Percentiles rank a stretch among this genome's conserved stretches.
Evolutionary conservation across 2,113 vertebrate genomes (phyloP).

Genomic region (Larimichthys polyactis): DNA sequence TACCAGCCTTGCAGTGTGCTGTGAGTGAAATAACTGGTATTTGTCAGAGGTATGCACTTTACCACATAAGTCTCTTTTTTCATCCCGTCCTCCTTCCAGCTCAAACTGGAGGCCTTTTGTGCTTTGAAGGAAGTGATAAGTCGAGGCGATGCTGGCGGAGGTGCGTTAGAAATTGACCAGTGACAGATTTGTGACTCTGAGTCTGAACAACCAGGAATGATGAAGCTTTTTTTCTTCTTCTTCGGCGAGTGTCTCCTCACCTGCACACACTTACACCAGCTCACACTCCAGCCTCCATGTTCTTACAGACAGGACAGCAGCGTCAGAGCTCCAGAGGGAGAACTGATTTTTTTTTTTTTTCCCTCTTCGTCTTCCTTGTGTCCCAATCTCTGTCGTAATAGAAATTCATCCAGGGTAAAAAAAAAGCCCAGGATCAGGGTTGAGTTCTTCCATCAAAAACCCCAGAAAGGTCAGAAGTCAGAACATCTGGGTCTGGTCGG

Average conservation of each 20-base stretch:
- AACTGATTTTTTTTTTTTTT: neutral
- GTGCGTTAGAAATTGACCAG: slow-evolving; percentile 63
- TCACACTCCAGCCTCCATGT: slow-evolving; percentile 46
- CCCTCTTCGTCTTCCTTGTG: neutral
- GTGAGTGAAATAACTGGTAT: neutral
- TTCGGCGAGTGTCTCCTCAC: slow-evolving; percentile 28
- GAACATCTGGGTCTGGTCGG: slow-evolving; percentile 56
- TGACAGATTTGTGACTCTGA: slow-evolving; percentile 74
- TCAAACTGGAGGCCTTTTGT: slow-evolving; percentile 52
- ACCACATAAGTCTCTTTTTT: slow-evolving; percentile 29
- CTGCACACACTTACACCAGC: slow-evolving; percentile 30
- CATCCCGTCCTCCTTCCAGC: slow-evolving; percentile 15
- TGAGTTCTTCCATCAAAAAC: slow-evolving; percentile 54
- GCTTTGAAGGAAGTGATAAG: slow-evolving; percentile 55
- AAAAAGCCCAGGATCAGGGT: slow-evolving; percentile 53
- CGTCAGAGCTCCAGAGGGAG: neutral
- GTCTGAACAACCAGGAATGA: slow-evolving; percentile 26
- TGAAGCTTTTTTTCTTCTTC: slow-evolving; percentile 12
- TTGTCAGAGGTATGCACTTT: neutral
- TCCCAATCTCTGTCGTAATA: neutral
- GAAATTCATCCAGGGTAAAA: slow-evolving; percentile 42
- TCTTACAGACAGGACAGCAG: slow-evolving; percentile 1
- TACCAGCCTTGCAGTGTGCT: neutral
- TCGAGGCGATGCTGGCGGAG: slow-evolving; percentile 57
- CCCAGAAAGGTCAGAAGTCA: slow-evolving; percentile 58